Conservation (phyloP, 2,797 vertebrate species). For the Anguilla megastoma region DNA sequence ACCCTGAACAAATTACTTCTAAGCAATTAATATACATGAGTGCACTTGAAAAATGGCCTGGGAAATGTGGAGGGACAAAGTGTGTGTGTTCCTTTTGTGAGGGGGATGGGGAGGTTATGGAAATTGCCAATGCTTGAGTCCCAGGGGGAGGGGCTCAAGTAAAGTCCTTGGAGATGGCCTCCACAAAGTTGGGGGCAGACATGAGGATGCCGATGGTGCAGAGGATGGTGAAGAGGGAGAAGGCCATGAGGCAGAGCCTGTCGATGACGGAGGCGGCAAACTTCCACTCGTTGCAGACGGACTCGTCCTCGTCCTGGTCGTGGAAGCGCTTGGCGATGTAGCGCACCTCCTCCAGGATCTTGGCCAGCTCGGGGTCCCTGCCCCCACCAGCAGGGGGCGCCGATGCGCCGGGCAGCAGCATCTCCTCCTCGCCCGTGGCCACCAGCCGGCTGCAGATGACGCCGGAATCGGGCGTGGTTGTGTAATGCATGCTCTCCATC, state of each 20-base stretch:
- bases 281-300: slow-evolving; percentile 89
- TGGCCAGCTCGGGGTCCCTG: slow-evolving; percentile 64
- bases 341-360: slow-evolving; percentile 86
- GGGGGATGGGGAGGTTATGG: neutral
- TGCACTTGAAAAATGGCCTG: neutral
- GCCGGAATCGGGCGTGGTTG: slow-evolving; percentile 63
- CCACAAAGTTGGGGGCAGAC: slow-evolving; percentile 91
- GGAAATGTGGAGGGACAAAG: neutral
- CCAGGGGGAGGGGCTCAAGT: slow-evolving; percentile 39
- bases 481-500: slow-evolving; percentile 75
- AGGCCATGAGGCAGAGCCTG: slow-evolving; percentile 92
- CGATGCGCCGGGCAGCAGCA: slow-evolving; percentile 58
- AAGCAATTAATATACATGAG: neutral
- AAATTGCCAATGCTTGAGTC: neutral
- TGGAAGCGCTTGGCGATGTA: slow-evolving; percentile 82
- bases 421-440: slow-evolving; percentile 60
- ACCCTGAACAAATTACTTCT: neutral
- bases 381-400: slow-evolving; percentile 40
- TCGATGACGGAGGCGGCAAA: slow-evolving; percentile 94
- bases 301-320: slow-evolving; percentile 82
- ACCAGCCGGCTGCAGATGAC: slow-evolving; percentile 58
- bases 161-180: slow-evolving; percentile 87
- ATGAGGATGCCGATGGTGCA: slow-evolving; percentile 93
- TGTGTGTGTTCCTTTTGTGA: neutral
- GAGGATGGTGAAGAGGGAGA: slow-evolving; percentile 89